Percentiles rank a stretch among this genome's conserved stretches.
Evolutionary conservation across 2,888 invertebrate genomes (phyloP).

Genomic region (Trichopria drosophilae): DNA sequence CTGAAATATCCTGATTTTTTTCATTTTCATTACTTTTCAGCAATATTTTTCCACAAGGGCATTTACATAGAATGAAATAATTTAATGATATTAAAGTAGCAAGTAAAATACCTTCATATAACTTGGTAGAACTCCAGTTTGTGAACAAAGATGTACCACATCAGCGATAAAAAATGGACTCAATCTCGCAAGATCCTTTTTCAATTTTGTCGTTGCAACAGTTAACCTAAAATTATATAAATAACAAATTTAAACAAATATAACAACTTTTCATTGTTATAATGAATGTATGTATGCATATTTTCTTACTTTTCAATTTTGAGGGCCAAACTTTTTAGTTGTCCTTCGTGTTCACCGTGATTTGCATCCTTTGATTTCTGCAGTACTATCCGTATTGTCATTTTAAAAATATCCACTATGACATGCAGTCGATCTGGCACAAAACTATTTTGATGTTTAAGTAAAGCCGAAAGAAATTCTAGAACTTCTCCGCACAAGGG

Average conservation of each 20-base stretch:
- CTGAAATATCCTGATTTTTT: too few species aligned
- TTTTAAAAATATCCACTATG: constrained; percentile 44
- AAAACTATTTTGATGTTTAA: constrained; percentile 41
- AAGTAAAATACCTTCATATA: constrained; percentile 52
- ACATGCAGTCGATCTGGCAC: constrained; percentile 45
- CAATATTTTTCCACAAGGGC: too few species aligned
- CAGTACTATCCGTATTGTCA: constrained; percentile 39
- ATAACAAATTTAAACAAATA: constrained; percentile 15
- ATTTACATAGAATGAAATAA: too few species aligned
- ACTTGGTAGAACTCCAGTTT: constrained; percentile 39
- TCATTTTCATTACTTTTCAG: too few species aligned
- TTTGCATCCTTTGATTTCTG: constrained; percentile 37
- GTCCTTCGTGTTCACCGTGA: constrained; percentile 35
- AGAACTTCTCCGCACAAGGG: constrained; percentile 41
- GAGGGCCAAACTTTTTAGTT: constrained; percentile 41
- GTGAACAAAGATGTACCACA: constrained; percentile 45
- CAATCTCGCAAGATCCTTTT: constrained; percentile 46
- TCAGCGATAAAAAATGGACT: constrained; percentile 50
- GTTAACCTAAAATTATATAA: constrained; percentile 38
- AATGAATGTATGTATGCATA: constrained; percentile 9
- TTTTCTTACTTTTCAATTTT: constrained; percentile 50
- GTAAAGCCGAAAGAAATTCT: constrained; percentile 40
- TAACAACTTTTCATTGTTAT: constrained; percentile 6
- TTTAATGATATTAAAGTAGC: too few species aligned
- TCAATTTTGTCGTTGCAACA: constrained; percentile 44